Conservation (phyloP, 2,797 vertebrate genomes). For the Gymnothorax javanicus region DNA sequence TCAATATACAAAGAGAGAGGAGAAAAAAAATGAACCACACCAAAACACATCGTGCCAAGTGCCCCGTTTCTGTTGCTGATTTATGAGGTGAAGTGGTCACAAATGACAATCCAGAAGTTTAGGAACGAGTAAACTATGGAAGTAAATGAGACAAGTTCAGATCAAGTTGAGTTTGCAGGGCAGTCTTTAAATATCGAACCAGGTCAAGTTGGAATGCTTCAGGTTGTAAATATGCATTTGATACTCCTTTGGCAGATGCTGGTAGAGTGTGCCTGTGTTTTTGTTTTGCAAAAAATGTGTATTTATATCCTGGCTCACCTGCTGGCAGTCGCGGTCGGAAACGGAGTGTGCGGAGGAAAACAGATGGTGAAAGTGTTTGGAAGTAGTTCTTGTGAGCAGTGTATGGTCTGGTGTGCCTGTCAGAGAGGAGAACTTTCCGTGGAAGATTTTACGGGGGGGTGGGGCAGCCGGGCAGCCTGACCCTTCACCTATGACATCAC, state of each 20-base stretch:
- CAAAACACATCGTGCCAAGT: no score
- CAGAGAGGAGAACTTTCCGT: not conserved
- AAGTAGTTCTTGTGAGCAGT: not conserved
- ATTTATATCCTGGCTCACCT: not conserved
- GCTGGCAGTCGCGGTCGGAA: not conserved
- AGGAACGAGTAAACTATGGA: not conserved
- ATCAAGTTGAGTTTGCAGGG: not conserved
- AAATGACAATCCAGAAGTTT: not conserved
- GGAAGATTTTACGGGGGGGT: not conserved
- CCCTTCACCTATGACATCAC: constrained; percentile 25
- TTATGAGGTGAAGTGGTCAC: not conserved
- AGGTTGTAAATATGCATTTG: not conserved
- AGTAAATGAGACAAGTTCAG: not conserved
- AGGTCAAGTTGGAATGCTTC: constrained; percentile 5
- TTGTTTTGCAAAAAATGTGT: not conserved
- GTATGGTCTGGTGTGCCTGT: not conserved
- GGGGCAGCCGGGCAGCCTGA: not conserved
- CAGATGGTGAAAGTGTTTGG: not conserved
- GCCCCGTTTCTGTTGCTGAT: not conserved
- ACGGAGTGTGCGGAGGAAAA: not conserved
- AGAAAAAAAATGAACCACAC: no score
- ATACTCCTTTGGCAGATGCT: constrained; percentile 12
- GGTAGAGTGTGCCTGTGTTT: not conserved
- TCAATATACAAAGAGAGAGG: no score
- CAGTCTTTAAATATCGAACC: constrained; percentile 25